These are phyloP conservation scores for Zapornia atra DNA, from an alignment of 2,113 vertebrate species.

Conservation along the genomic window DNA sequence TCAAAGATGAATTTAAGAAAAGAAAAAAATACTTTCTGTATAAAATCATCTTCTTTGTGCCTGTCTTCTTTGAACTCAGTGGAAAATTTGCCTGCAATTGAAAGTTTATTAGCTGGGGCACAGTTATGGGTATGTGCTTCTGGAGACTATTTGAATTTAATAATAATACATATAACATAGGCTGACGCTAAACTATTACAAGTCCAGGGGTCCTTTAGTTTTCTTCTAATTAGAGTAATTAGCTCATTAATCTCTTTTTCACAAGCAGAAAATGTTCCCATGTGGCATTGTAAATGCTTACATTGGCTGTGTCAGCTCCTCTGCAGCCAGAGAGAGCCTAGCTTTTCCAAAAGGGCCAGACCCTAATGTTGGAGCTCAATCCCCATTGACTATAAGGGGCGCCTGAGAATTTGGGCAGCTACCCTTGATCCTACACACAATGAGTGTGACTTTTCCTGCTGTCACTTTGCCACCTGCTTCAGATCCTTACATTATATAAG, in stretches of 20 bases:
- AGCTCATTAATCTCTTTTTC: neutral
- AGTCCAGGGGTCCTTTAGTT: neutral
- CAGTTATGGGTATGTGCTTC: neutral
- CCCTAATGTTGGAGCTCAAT: fast-evolving
- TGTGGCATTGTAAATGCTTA: neutral
- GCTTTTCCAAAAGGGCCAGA: neutral
- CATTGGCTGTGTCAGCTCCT: neutral
- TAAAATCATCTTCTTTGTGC: neutral
- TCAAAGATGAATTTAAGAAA: neutral
- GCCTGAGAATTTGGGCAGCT: neutral
- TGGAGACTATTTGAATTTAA: neutral
- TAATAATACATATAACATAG: neutral
- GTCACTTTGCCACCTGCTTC: neutral
- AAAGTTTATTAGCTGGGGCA: neutral
- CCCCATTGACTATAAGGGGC: neutral
- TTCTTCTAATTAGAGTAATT: neutral
- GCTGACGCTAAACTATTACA: neutral
- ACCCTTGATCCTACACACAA: neutral
- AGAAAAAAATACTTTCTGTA: neutral
- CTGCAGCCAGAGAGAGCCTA: neutral
- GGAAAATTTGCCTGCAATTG: neutral
- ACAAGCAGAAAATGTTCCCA: neutral
- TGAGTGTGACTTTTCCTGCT: neutral
- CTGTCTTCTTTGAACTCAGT: neutral
- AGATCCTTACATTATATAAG: neutral